Evolutionary conservation across 2,888 invertebrate species (phyloP).

Genomic region (Allophyes oxyacanthae): DNA sequence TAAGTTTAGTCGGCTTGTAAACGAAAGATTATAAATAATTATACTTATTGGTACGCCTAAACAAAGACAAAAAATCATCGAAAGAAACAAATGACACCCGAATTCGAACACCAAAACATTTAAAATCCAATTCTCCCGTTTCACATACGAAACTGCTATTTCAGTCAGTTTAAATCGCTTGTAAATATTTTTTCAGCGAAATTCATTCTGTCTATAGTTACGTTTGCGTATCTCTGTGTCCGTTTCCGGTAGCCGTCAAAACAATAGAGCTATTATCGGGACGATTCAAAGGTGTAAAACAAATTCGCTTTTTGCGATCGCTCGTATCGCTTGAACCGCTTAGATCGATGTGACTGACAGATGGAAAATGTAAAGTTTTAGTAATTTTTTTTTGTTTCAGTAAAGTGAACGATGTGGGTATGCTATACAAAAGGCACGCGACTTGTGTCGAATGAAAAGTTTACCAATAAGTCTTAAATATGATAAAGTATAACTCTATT

Average conservation of each 20-base stretch:
- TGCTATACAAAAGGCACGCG: no score
- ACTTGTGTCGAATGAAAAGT: no score
- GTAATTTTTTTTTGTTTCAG: no score
- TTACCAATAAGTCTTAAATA: no score
- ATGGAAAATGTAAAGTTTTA: constrained; percentile 4
- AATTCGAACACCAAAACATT: constrained; percentile 1
- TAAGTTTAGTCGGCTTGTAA: no score
- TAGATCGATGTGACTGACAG: constrained; percentile 2
- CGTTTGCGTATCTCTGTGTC: constrained; percentile 55
- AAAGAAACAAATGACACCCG: neutral
- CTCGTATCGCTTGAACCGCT: constrained; percentile 8
- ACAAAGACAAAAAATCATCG: no score
- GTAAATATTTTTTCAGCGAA: constrained; percentile 56
- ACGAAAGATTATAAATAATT: no score
- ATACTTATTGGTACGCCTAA: no score
- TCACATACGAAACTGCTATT: constrained; percentile 31
- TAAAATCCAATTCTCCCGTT: constrained; percentile 15
- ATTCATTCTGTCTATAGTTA: constrained; percentile 51
- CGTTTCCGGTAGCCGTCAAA: constrained; percentile 58
- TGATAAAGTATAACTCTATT: no score
- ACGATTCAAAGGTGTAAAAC: constrained; percentile 65
- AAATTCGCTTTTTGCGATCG: constrained; percentile 52
- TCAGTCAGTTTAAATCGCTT: constrained; percentile 51
- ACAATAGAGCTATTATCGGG: constrained; percentile 65
- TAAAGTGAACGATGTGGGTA: neutral